A percentile compares a stretch with the other conserved stretches of the same genome.
Conservation (phyloP, 2,113 vertebrate genomes). For the Heptranchias perlo region DNA sequence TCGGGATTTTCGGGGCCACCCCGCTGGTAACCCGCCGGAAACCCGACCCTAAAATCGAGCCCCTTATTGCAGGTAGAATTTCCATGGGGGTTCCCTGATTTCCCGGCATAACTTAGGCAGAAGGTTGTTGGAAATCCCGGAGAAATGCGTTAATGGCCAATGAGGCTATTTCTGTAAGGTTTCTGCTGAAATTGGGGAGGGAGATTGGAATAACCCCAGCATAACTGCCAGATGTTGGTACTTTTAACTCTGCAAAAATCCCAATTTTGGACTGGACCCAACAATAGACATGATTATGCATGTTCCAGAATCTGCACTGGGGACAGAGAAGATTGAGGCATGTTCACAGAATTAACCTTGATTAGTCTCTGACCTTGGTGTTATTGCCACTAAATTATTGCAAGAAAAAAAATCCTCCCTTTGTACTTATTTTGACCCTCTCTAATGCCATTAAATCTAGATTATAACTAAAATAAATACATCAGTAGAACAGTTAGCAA, state of each 20-base stretch:
- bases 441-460: not conserved
- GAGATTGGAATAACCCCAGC: not conserved
- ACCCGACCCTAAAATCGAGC: too few species aligned
- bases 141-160: not conserved
- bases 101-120: not conserved
- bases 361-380: not conserved
- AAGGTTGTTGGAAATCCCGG: not conserved
- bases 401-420: not conserved
- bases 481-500: not conserved
- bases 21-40: too few species aligned
- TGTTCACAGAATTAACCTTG: not conserved
- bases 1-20: too few species aligned
- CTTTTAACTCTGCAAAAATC: not conserved
- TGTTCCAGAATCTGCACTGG: not conserved
- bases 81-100: not conserved
- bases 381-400: not conserved
- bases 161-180: not conserved
- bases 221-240: not conserved
- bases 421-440: not conserved
- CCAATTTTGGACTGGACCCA: not conserved
- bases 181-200: not conserved
- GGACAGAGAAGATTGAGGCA: not conserved
- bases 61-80: too few species aligned
- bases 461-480: not conserved
- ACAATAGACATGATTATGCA: not conserved